phyloP scores from a whole-genome alignment of 1,140 invertebrate genomes.

The Ladona fulva region DNA sequence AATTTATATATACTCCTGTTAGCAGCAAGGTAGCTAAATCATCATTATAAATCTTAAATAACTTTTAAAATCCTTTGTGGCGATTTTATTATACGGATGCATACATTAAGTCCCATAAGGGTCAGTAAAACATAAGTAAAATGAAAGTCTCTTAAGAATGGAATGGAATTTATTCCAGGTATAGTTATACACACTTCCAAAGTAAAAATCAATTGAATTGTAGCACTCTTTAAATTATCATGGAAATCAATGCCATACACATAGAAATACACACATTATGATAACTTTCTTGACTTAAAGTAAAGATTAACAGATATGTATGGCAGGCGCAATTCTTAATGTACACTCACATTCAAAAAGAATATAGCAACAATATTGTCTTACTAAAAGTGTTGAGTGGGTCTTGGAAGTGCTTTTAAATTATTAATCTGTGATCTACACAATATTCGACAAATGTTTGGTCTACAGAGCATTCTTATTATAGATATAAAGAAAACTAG shows the following conservation, averaged over 20 bases:
- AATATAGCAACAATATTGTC: conserved; percentile 7
- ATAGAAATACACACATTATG: conserved; percentile 7
- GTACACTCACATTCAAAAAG: background rate
- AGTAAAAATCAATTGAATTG: conserved; percentile 7
- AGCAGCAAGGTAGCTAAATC: too few species aligned
- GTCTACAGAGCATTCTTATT: background rate
- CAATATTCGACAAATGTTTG: background rate
- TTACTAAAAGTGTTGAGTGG: conserved; percentile 1
- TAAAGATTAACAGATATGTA: background rate
- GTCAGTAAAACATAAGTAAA: background rate
- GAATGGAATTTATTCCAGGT: conserved; percentile 9
- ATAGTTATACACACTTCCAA: conserved; percentile 6
- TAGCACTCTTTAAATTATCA: conserved; percentile 3
- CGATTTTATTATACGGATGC: too few species aligned
- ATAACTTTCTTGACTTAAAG: background rate
- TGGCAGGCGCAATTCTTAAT: conserved; percentile 4
- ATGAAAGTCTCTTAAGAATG: background rate
- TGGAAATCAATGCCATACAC: background rate
- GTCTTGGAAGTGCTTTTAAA: background rate
- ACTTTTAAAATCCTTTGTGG: too few species aligned
- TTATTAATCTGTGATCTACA: conserved; percentile 7
- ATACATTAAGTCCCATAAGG: too few species aligned
- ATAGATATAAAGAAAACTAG: background rate
- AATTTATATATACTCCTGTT: too few species aligned
- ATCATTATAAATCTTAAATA: too few species aligned